phyloP scores from a whole-genome alignment of 2,797 vertebrate species.

The Neosalanx taihuensis region DNA sequence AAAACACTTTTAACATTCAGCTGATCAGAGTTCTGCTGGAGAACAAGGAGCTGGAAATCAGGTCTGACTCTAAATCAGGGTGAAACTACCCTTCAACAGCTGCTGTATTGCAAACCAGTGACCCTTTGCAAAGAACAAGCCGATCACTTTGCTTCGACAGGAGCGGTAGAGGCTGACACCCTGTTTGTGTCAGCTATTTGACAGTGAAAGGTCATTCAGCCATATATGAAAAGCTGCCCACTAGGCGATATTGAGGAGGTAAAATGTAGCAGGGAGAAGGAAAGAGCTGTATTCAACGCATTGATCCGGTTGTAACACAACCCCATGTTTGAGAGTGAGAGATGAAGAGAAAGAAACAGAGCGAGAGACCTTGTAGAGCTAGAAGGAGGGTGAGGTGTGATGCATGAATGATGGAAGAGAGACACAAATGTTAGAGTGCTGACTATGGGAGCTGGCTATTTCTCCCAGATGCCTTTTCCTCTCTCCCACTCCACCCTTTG shows the following conservation, averaged over 20 bases:
- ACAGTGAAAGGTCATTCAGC: neutral
- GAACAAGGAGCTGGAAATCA: too few species aligned
- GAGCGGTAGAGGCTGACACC: neutral
- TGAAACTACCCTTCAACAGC: neutral
- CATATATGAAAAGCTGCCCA: neutral
- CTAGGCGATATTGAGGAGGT: neutral
- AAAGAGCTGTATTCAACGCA: neutral
- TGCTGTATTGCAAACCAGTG: neutral
- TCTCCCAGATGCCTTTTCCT: neutral
- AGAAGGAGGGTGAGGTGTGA: neutral
- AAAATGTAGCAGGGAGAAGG: neutral
- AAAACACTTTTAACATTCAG: too few species aligned
- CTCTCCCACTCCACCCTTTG: neutral
- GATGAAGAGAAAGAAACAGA: constrained; percentile 1
- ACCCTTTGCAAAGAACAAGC: neutral
- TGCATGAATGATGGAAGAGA: neutral
- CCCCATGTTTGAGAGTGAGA: neutral
- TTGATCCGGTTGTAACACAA: constrained; percentile 8
- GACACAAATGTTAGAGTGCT: neutral
- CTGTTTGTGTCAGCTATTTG: neutral
- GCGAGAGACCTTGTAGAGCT: neutral
- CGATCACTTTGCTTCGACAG: neutral
- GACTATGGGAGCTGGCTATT: neutral
- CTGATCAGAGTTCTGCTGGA: too few species aligned
- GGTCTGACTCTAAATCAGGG: too few species aligned